Evolutionary conservation across 2,888 invertebrate genomes (phyloP), one percentile per base, ranked within the genome.

Genomic region (Sialis fuliginosa): DNA sequence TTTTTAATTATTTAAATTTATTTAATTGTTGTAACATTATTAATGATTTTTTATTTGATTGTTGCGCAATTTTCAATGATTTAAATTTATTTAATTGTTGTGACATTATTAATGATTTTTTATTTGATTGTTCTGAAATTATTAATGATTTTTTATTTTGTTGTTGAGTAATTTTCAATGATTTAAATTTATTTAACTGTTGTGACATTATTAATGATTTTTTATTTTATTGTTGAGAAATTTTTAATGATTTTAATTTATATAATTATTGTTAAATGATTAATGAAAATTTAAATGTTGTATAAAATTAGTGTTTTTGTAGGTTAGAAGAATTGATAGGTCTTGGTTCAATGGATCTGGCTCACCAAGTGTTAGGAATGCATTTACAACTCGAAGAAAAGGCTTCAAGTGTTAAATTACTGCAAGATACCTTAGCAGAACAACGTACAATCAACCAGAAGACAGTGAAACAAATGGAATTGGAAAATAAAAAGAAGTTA

Each of bases 301-400:
- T 22, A 22, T 22, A 22, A 22, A 22, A 22, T 2, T 22, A 4
- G 4, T 4, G 22, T 22, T 44, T n/a, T 53, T 57, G 45, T 49
- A 75, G 77, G 55, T 56, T 75, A 47, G 77, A 78, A 52, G 65
- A 66, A 6, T 59, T 80, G 5, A 59, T 75, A 42, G 68, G 67
- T 48, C 59, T 75, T 48, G 70, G 73, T 0, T 69, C 69, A 42
- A 72, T 74, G 1, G 79, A 79, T 51, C 58, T 81, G 10, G 74
- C 77, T 1, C 73, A 75, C 52, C 67, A 77, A 49, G 61, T 79
- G 22, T 71, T 80, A 47, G 74, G 77, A 0, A 64, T 77, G 0
- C 70, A 71, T 1, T 59, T 80, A 33, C 74, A 76, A 50, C 56
- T 76, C 6, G 77, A 77, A 54, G 78, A 79, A 54, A 67, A 75